Base-by-base conservation (phyloP, 2,888 invertebrate genomes). In the Cryptosula pallasiana region DNA sequence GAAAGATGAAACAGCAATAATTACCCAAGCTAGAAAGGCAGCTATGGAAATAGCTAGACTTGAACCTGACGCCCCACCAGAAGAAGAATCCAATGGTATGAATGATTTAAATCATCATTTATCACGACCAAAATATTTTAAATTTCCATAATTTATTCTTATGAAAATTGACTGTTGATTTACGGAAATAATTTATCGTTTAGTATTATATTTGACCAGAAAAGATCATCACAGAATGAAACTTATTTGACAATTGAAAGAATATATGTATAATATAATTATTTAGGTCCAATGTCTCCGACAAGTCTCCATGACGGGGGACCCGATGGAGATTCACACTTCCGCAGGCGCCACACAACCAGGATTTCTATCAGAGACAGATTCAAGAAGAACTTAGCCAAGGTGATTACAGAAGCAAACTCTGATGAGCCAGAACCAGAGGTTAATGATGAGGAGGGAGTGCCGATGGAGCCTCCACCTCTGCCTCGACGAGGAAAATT, bases 391-490 rank as follows among this genome's bases (percentile, higher is more conserved):
- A 36, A 70, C 23, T 45, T 70, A 9, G 29, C 36, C 3, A 70
- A 70, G 45, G 70, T 70, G 2, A 23, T 54, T 23, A 70, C n/a
- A 35, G 70, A 70, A n/a, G 45, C 55, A n/a, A 54, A 36, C 70
- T n/a, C 36, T 5, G 45, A 23, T 23, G 70, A 5, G 5, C 9
- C 35, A 20, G 27, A 25, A 20, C 9, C 27, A 2, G 34, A 32
- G 2, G 29, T 13, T 5, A 9, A 9, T 32, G 63, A 63, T 32
- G 63, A 63, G 9, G 29, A 27, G n/a, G 32, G 25, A 3, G 2
- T 29, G 20, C 29, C 63, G 3, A 27, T 63, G 29, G 27, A 2
- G 9, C 63, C 63, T 13, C 63, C 63, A 29, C 63, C 63, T 32
- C 34, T 63, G 9, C 63, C 63, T n/a, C 2, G 63, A 32, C 25